These are phyloP conservation scores for Centrocercus urophasianus DNA, from an alignment of 2,113 vertebrate genomes.

Conservation along the genomic window DNA sequence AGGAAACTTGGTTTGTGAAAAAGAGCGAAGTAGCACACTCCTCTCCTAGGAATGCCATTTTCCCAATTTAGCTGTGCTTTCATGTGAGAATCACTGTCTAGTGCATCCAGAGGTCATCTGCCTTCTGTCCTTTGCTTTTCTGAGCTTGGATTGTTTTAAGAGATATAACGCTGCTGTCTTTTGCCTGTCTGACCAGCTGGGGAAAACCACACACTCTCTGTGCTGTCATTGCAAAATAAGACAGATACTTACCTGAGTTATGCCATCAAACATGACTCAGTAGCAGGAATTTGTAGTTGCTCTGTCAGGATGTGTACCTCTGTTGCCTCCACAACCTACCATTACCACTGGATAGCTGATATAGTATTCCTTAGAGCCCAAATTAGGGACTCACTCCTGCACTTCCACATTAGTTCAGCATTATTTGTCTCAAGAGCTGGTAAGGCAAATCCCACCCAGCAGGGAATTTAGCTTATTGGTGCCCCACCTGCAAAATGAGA, in stretches of 20 bases:
- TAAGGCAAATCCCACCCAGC: neutral
- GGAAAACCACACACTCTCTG: fast-evolving
- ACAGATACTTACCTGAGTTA: neutral
- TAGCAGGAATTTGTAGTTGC: neutral
- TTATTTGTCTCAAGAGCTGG: neutral
- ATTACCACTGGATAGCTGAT: fast-evolving
- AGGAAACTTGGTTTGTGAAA: neutral
- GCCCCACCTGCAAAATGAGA: neutral
- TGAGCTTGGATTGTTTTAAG: neutral
- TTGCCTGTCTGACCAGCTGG: fast-evolving
- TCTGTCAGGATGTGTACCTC: fast-evolving
- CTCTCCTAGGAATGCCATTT: neutral
- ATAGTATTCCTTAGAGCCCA: neutral
- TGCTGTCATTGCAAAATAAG: fast-evolving
- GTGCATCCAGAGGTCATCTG: neutral
- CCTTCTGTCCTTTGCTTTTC: neutral
- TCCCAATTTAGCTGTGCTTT: fast-evolving
- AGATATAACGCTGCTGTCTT: neutral
- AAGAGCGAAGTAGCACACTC: fast-evolving
- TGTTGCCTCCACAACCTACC: neutral
- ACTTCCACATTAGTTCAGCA: neutral
- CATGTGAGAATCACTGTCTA: neutral
- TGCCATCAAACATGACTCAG: neutral
- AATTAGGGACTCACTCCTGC: neutral
- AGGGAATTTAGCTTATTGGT: fast-evolving